phyloP scores from a whole-genome alignment of 2,888 invertebrate species.

The Drosophila infuscata region DNA sequence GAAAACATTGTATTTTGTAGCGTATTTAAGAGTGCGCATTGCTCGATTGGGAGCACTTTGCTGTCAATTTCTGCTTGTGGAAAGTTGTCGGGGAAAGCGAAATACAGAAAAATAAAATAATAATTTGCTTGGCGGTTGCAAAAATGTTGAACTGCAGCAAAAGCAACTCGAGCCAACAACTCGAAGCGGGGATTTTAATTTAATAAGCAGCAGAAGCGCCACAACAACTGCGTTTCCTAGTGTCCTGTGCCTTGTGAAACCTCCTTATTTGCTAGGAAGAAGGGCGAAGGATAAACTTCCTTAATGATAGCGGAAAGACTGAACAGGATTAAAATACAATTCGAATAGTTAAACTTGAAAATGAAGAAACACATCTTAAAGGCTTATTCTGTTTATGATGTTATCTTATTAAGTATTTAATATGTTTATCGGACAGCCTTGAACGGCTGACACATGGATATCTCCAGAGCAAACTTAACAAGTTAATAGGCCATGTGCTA shows the following conservation, averaged over 20 bases:
- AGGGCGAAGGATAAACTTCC: conserved; percentile 2
- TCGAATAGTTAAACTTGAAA: not conserved
- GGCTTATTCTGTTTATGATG: conserved; percentile 24
- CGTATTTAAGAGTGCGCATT: conserved; percentile 10
- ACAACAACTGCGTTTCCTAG: conserved; percentile 71
- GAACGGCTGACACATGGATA: conserved; percentile 26
- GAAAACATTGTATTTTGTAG: not conserved
- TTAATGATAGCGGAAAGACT: not conserved
- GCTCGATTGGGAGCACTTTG: not conserved
- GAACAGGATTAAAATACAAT: not conserved
- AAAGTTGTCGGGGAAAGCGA: conserved; percentile 28
- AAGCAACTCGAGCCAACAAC: conserved; percentile 37
- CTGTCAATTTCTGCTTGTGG: conserved; percentile 16
- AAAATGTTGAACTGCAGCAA: conserved; percentile 58
- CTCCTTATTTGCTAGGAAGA: not conserved
- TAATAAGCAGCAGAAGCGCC: conserved; percentile 78
- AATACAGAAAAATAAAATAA: conserved; percentile 55
- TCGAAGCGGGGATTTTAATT: conserved; percentile 79
- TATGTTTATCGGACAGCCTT: conserved; percentile 43
- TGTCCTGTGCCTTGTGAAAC: not conserved
- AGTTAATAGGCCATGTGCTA: conserved; percentile 65
- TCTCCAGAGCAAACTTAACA: conserved; percentile 18
- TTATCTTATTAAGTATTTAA: conserved; percentile 45
- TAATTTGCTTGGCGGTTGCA: conserved; percentile 53
- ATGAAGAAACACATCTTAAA: not conserved